Evolutionary conservation across 2,888 invertebrate genomes (phyloP), one percentile per base, ranked within the genome.

Genomic region (Philereme vetulata): DNA sequence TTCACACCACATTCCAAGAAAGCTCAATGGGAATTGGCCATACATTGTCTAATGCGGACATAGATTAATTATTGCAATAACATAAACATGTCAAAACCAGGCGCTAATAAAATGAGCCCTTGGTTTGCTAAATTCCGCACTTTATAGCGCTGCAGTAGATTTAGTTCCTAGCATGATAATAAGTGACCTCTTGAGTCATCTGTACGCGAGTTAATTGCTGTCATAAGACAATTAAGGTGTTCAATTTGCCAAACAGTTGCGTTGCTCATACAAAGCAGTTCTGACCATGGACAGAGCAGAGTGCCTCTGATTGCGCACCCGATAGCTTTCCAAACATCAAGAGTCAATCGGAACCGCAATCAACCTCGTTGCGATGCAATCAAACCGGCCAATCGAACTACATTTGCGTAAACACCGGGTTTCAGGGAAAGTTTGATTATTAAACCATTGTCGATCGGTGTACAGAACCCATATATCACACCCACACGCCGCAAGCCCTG

Each of bases 361-460:
- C 62, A 67, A 65, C 60, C 62, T 54, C 58, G 54, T 43, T 56
- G 53, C 57, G 65, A 56, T 63, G 67, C 62, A 73, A 76, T 74
- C 75, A 72, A 68, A 62, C 65, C 68, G 66, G 65, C 69, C 71
- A 72, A 52, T 73, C 75, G 69, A 65, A 64, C 64, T 66, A 70
- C 68, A 57, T 63, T 51, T 54, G 35, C 58, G 71, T 76, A 79
- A 77, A 81, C 75, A 76, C 55, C 47, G 62, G 44, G 51, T 65
- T 73, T 74, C 74, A 65, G 75, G 68, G 70, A 72, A 77, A 78
- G 71, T 77, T 67, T 64, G 62, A 72, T 67, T 21, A 21, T 21
- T 65, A 62, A 70, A 71, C 67, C 56, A 67, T 70, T 72, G 73
- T 61, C 66, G 70, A 74, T 71, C 65, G 70, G 38, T 10, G 42